phyloP scores from a whole-genome alignment of 2,113 vertebrate species.

The Todiramphus saurophagus region DNA sequence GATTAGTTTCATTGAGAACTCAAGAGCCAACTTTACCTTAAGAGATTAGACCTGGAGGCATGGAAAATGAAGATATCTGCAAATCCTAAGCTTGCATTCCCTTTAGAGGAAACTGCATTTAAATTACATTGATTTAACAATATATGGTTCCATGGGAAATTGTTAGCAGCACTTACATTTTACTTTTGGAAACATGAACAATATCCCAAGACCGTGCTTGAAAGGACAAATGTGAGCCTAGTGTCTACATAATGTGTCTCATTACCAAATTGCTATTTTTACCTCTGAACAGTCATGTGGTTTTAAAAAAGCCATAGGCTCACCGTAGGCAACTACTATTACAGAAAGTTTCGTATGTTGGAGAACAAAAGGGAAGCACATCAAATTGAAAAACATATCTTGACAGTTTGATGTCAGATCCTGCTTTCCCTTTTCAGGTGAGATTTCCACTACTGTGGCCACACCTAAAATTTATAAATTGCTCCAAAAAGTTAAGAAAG shows the following conservation, averaged over 20 bases:
- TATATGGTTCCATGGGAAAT: neutral
- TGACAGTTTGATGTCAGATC: neutral
- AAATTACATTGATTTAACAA: neutral
- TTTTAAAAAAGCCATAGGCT: neutral
- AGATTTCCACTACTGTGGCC: neutral
- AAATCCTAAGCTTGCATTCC: neutral
- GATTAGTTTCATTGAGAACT: neutral
- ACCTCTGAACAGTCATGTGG: neutral
- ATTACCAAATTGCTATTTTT: neutral
- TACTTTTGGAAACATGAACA: neutral
- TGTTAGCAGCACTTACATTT: neutral
- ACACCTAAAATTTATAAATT: neutral
- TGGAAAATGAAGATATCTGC: neutral
- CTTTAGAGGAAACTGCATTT: neutral
- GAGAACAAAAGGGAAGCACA: neutral
- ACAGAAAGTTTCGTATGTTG: neutral
- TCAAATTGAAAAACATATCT: neutral
- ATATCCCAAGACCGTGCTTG: neutral
- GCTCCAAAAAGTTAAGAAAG: neutral
- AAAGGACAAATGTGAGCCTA: neutral
- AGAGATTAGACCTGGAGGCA: neutral
- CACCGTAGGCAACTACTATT: neutral
- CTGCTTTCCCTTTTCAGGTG: neutral
- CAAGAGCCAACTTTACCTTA: neutral
- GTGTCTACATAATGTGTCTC: neutral